A percentile compares a stretch with the other conserved stretches of the same genome.
Conservation (phyloP, 1,140 invertebrate species). For the Ips typographus region DNA sequence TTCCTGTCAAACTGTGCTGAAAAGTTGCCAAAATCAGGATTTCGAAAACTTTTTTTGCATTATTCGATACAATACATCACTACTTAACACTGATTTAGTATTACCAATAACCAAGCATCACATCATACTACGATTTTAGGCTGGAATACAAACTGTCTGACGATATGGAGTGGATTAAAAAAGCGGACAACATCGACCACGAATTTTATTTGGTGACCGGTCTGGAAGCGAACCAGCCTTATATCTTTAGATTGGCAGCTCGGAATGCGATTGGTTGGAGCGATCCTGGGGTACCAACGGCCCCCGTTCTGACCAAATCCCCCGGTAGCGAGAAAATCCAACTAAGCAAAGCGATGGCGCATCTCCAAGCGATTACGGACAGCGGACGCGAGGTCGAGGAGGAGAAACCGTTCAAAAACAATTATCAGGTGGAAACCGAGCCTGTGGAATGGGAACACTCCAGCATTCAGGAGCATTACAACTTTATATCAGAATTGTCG, state of each 20-base stretch:
- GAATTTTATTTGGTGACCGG: constrained; percentile 86
- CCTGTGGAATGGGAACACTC: constrained; percentile 71
- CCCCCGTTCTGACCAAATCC: constrained; percentile 67
- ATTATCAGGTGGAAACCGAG: constrained; percentile 73
- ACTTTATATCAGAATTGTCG: constrained; percentile 79
- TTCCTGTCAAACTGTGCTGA: too few relatives aligned
- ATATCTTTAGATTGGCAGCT: constrained; percentile 87
- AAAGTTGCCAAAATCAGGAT: too few relatives aligned
- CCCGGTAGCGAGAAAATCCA: constrained; percentile 68
- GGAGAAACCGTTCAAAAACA: constrained; percentile 64
- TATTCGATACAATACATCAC: background rate
- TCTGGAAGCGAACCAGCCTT: constrained; percentile 74
- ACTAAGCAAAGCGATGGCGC: constrained; percentile 76
- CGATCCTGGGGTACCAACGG: constrained; percentile 73
- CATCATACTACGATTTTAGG: constrained; percentile 43
- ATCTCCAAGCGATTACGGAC: constrained; percentile 81
- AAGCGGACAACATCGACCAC: constrained; percentile 87
- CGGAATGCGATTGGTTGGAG: constrained; percentile 94
- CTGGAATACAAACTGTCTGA: constrained; percentile 78
- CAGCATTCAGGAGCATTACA: constrained; percentile 71
- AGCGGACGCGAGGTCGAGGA: constrained; percentile 69
- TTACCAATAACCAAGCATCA: too few relatives aligned
- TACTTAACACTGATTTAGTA: too few relatives aligned
- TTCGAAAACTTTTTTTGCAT: background rate
- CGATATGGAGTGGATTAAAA: constrained; percentile 81